Percentiles rank a stretch among this genome's conserved stretches.
Conservation (phyloP, 2,113 vertebrate species). For the Chaetops frenatus region DNA sequence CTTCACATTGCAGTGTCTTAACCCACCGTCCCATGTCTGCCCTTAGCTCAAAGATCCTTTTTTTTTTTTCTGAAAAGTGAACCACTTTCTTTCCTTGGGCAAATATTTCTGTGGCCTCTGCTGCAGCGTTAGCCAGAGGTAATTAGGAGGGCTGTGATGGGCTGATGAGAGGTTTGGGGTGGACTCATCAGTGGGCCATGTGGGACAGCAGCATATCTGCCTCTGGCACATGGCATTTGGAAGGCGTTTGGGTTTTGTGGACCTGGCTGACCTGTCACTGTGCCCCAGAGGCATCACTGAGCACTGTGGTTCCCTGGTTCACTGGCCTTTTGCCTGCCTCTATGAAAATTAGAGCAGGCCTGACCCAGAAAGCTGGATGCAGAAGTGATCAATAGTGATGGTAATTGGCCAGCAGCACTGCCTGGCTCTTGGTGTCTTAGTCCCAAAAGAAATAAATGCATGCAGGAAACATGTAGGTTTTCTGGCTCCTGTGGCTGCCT, state of each 20-base stretch:
- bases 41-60: background rate
- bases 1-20: background rate
- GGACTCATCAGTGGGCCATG: background rate
- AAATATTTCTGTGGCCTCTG: background rate
- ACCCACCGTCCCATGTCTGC: background rate
- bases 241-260: background rate
- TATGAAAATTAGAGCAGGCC: background rate
- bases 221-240: background rate
- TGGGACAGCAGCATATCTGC: background rate
- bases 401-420: background rate
- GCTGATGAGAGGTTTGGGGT: background rate
- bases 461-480: background rate
- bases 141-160: fast-evolving
- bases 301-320: background rate
- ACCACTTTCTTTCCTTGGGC: background rate
- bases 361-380: background rate
- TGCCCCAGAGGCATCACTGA: background rate
- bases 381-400: background rate
- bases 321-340: background rate
- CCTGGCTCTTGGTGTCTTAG: background rate
- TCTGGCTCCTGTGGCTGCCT: background rate
- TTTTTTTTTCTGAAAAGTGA: background rate
- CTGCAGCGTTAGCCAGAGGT: background rate
- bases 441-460: background rate
- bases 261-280: background rate